Evolutionary conservation across 2,113 vertebrate genomes (phyloP).

Genomic region (Eira barbara): DNA sequence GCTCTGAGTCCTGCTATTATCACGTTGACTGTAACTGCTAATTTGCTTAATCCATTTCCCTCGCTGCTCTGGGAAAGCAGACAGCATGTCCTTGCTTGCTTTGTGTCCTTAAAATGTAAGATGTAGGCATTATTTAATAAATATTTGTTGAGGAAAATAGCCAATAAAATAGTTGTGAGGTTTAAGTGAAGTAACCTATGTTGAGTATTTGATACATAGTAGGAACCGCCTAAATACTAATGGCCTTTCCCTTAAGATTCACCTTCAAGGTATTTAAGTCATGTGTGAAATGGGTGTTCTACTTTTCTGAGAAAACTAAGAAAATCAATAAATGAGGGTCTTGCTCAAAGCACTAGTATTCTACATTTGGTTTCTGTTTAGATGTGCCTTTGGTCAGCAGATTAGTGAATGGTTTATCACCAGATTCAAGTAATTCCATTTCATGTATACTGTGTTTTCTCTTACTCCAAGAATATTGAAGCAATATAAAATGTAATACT

Average conservation of each 20-base stretch:
- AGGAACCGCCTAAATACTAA: neutral
- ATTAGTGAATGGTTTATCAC: neutral
- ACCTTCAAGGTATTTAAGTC: neutral
- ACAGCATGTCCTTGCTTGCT: neutral
- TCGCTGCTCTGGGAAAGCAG: neutral
- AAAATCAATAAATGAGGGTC: neutral
- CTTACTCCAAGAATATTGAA: neutral
- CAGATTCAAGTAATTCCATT: neutral
- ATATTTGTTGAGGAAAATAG: neutral
- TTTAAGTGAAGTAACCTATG: neutral
- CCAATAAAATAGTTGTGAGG: neutral
- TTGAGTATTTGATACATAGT: neutral
- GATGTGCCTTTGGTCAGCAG: neutral
- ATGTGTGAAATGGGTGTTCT: neutral
- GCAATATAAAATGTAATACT: neutral
- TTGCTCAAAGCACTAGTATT: neutral
- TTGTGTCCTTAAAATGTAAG: neutral
- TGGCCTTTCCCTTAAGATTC: neutral
- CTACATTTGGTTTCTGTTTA: neutral
- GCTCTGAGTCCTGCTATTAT: neutral
- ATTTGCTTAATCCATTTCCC: neutral
- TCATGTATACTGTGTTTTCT: neutral
- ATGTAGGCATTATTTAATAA: neutral
- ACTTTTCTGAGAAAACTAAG: neutral
- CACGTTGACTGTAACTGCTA: neutral